Base-by-base conservation (phyloP, 2,888 invertebrate genomes). In the Helleia helle region DNA sequence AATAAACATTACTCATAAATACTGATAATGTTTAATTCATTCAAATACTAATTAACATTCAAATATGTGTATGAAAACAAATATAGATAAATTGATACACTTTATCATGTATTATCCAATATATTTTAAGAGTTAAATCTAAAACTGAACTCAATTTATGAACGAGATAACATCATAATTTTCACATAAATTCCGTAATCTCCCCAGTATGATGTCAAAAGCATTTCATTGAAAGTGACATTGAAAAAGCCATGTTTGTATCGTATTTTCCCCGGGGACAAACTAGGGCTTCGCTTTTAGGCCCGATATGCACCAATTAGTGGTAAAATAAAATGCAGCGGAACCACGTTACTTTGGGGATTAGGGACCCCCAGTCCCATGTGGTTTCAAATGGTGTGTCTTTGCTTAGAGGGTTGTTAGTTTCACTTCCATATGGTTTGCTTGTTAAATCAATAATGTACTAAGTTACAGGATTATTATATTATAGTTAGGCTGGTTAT, bases 301-400 rank as follows among this genome's bases (percentile, higher is more conserved):
- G 71, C 72, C 67, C 71, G 49, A 71, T 76, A 73, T 73, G 79
- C 73, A 71, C 80, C 81, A 81, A 84, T 83, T 84, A 83, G 81
- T 72, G 80, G 83, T 65, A 67, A 79, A 80, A 72, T 79, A 83
- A 80, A 80, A 75, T 77, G 77, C 77, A 74, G 53, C 73, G 75
- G 80, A 79, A 83, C 80, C 71, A 71, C 71, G 66, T 34, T 8
- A 34, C 73, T 68, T 71, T 73, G 77, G 64, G 64, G 71, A 58
- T 49, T 50, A 48, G 50, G 45, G 45, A 58, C 53, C 51, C 40
- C 41, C 31, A 43, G 68, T 75, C 83, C 76, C 81, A 77, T 63
- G 72, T 79, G 81, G 68, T 51, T 54, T 63, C 65, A 80, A 81
- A 81, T 80, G 74, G 73, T 62, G 65, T 77, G 65, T 77, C 81